phyloP scores from a whole-genome alignment of 2,888 invertebrate species.

The Pterostichus madidus region DNA sequence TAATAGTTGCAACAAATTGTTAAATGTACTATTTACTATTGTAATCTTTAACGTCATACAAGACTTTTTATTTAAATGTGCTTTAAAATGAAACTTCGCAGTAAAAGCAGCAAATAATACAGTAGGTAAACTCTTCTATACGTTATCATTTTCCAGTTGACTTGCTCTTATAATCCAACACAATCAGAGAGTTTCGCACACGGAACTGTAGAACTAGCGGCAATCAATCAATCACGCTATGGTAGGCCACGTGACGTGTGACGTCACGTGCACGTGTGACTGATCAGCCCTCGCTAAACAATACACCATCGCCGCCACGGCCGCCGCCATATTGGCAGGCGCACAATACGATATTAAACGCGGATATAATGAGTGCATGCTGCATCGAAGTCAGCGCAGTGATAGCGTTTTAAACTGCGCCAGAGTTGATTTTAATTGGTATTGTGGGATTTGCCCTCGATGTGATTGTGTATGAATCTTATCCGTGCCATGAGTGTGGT shows the following conservation, averaged over 20 bases:
- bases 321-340: constrained; percentile 46
- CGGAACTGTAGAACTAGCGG: constrained; percentile 27
- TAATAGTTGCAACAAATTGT: no score
- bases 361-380: constrained; percentile 44
- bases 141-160: constrained; percentile 46
- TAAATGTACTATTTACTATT: no score
- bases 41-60: no score
- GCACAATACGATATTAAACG: constrained; percentile 54
- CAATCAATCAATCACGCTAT: constrained; percentile 65
- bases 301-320: constrained; percentile 33
- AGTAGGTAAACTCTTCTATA: constrained; percentile 38
- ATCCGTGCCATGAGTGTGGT: constrained; percentile 18
- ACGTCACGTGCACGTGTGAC: constrained; percentile 66
- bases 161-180: constrained; percentile 27
- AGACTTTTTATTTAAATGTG: no score
- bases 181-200: constrained; percentile 41
- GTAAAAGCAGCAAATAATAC: neutral
- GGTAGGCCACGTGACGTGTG: constrained; percentile 61
- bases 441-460: constrained; percentile 56
- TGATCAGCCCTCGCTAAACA: constrained; percentile 56
- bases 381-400: constrained; percentile 20
- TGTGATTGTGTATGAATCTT: constrained; percentile 22
- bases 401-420: constrained; percentile 63
- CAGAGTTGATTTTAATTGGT: constrained; percentile 66
- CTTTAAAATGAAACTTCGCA: no score